A percentile compares a stretch with the other conserved stretches of the same genome.
Conservation (phyloP, 1,140 invertebrate species). For the Diploscapter pachys region DNA sequence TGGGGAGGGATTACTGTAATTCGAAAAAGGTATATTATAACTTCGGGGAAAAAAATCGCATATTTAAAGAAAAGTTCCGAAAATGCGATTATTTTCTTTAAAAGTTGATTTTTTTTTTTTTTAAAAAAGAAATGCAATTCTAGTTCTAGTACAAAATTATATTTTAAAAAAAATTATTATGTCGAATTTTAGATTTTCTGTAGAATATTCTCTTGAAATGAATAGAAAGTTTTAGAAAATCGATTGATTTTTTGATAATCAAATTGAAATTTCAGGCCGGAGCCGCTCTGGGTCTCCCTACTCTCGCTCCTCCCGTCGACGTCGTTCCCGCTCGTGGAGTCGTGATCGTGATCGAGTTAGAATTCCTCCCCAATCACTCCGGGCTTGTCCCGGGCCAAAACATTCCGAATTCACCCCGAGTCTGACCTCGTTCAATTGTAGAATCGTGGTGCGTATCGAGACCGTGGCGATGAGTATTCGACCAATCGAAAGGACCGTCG, state of each 20-base stretch:
- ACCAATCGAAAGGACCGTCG: not conserved
- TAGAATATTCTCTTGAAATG: not conserved
- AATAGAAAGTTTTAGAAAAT: not conserved
- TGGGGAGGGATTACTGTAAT: not conserved
- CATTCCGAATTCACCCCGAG: not conserved
- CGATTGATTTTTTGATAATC: not conserved
- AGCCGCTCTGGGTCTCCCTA: no score
- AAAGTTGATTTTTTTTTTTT: not conserved
- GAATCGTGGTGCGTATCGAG: slow-evolving; percentile 11
- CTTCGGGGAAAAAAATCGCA: not conserved
- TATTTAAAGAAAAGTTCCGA: not conserved
- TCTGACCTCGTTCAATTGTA: not conserved
- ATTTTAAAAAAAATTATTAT: not conserved
- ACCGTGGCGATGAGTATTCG: not conserved
- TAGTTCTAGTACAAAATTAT: not conserved
- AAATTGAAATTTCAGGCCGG: no score
- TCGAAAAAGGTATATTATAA: not conserved
- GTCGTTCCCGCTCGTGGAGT: slow-evolving; percentile 22
- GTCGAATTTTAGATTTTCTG: not conserved
- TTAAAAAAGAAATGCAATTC: not conserved
- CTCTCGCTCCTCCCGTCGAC: not conserved
- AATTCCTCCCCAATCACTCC: not conserved
- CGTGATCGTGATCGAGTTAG: slow-evolving; percentile 11
- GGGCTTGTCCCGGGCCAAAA: not conserved
- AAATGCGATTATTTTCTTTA: not conserved